These are phyloP conservation scores for Papilio aristodemus DNA, from an alignment of 1,140 invertebrate species.

Conservation along the genomic window DNA sequence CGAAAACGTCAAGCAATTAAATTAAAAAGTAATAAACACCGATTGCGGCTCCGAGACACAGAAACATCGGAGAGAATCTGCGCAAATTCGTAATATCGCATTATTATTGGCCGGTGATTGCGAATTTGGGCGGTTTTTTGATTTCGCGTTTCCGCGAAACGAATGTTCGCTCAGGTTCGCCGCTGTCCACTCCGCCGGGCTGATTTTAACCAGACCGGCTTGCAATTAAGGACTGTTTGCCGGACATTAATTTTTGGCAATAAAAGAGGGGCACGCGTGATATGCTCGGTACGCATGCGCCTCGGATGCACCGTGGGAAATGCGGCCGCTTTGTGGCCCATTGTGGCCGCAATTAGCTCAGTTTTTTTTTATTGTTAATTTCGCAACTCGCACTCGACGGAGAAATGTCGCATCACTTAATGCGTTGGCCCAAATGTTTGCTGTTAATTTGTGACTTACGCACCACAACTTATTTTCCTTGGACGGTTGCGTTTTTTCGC, in stretches of 20 bases:
- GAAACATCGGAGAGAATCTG: slow-evolving; percentile 42
- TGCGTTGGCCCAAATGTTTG: slow-evolving; percentile 67
- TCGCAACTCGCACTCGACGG: slow-evolving; percentile 59
- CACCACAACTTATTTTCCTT: slow-evolving; percentile 46
- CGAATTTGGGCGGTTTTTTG: slow-evolving; percentile 53
- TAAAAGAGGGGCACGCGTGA: slow-evolving; percentile 72
- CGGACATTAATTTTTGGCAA: slow-evolving; percentile 79
- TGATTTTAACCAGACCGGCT: slow-evolving; percentile 50
- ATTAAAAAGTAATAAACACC: slow-evolving; percentile 62
- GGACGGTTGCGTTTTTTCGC: slow-evolving; percentile 39
- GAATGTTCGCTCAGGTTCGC: slow-evolving; percentile 14
- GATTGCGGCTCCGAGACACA: slow-evolving; percentile 44
- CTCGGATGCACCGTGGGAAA: slow-evolving; percentile 71
- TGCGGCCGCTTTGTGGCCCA: slow-evolving; percentile 73
- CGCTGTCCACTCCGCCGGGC: slow-evolving; percentile 26
- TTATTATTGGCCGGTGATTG: slow-evolving; percentile 63
- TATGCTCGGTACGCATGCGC: slow-evolving; percentile 69
- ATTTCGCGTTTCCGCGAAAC: slow-evolving; percentile 53
- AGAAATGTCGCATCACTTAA: slow-evolving; percentile 70
- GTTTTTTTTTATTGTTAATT: slow-evolving; percentile 64
- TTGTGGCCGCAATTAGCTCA: slow-evolving; percentile 73
- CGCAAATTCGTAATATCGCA: slow-evolving; percentile 52
- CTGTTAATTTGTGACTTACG: slow-evolving; percentile 58
- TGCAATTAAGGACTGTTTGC: slow-evolving; percentile 76
- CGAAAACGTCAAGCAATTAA: slow-evolving; percentile 50